These are phyloP conservation scores for Calephelis perditalis DNA, from an alignment of 2,888 invertebrate genomes.

Conservation along the genomic window DNA sequence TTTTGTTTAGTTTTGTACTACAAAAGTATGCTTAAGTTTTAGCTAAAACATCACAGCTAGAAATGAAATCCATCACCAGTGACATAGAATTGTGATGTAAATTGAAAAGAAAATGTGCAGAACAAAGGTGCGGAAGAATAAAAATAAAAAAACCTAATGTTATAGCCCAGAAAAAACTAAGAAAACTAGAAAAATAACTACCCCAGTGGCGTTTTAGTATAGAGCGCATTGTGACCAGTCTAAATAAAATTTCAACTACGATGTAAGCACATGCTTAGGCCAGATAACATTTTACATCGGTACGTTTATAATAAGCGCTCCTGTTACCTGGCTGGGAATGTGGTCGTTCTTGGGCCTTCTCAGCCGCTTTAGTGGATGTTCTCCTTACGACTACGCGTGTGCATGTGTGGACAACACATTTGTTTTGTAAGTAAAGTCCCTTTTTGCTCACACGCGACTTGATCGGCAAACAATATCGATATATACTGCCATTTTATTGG, in stretches of 20 bases:
- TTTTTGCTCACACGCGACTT: slow-evolving; percentile 46
- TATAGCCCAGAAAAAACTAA: slow-evolving; percentile 32
- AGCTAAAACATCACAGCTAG: not conserved
- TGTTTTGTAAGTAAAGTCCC: slow-evolving; percentile 65
- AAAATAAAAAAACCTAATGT: slow-evolving; percentile 21
- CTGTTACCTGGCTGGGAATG: slow-evolving; percentile 78
- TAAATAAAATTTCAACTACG: slow-evolving; percentile 48
- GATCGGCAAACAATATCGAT: slow-evolving; percentile 45
- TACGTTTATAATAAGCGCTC: slow-evolving; percentile 63
- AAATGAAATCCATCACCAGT: slow-evolving; percentile 10
- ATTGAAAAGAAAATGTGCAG: slow-evolving; percentile 7
- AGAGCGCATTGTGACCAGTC: slow-evolving; percentile 64
- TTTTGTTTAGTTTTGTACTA: slow-evolving; percentile 5
- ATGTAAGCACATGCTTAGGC: slow-evolving; percentile 65
- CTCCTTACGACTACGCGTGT: slow-evolving; percentile 78
- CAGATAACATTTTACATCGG: slow-evolving; percentile 55
- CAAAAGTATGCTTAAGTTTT: slow-evolving; percentile 9
- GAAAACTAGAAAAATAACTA: slow-evolving; percentile 32
- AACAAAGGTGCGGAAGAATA: not conserved
- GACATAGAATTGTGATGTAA: slow-evolving; percentile 6
- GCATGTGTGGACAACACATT: slow-evolving; percentile 78
- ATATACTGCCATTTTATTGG: not conserved
- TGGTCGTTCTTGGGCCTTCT: slow-evolving; percentile 77
- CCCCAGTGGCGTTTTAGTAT: slow-evolving; percentile 36
- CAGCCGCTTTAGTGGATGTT: slow-evolving; percentile 78